Evolutionary conservation across 2,797 vertebrate genomes (phyloP).

Genomic region (Stomatorhinus walkeri): DNA sequence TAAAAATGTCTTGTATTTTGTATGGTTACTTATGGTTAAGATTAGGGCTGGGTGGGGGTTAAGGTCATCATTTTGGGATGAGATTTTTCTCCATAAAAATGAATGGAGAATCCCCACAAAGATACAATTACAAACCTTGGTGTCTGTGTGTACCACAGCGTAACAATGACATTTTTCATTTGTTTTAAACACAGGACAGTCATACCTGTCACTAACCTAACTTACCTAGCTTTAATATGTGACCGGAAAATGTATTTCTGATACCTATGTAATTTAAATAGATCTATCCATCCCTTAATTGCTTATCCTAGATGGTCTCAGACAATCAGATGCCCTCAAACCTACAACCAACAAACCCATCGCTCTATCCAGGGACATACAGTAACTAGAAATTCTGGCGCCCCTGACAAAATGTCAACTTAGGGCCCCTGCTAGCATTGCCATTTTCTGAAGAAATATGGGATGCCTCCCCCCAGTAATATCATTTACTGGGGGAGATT

Average conservation of each 20-base stretch:
- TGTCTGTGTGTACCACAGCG: neutral
- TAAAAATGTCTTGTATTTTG: too few species aligned
- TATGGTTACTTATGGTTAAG: neutral
- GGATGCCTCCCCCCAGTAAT: neutral
- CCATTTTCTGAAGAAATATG: neutral
- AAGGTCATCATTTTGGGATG: neutral
- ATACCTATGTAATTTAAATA: neutral
- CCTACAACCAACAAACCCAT: neutral
- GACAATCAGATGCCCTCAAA: neutral
- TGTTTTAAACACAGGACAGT: neutral
- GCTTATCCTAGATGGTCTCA: neutral
- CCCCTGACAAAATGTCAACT: neutral
- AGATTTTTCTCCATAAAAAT: neutral
- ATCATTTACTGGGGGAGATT: neutral
- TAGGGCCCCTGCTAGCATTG: neutral
- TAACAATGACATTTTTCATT: neutral
- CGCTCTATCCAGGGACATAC: neutral
- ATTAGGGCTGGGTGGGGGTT: neutral
- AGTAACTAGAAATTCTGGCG: neutral
- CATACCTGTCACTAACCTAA: neutral
- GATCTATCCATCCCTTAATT: neutral
- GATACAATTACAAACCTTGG: neutral
- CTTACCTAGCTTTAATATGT: neutral
- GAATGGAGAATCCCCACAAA: neutral
- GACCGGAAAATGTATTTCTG: neutral